Evolutionary conservation across 2,888 invertebrate genomes (phyloP).

Genomic region (Calameuta pallipes): DNA sequence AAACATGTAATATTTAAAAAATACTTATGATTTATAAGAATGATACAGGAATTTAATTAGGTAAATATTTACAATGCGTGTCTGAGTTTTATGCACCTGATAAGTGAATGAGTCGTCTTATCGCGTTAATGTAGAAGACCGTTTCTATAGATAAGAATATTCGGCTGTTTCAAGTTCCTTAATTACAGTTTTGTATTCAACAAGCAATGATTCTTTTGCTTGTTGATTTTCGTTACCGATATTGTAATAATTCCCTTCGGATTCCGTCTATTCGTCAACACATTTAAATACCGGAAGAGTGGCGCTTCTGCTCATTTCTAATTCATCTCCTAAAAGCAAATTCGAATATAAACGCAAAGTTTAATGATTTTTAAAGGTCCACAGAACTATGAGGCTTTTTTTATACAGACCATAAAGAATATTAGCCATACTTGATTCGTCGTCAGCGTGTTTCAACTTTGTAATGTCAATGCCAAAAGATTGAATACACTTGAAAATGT

Average conservation of each 20-base stretch:
- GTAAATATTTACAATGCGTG: background rate
- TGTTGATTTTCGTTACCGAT: background rate
- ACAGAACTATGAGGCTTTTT: background rate
- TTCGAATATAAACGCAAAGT: background rate
- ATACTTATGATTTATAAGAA: too few relatives aligned
- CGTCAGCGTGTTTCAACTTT: constrained; percentile 41
- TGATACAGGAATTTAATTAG: background rate
- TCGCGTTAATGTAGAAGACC: background rate
- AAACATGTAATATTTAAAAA: too few relatives aligned
- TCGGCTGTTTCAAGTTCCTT: constrained; percentile 13
- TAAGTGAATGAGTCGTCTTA: background rate
- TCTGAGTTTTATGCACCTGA: background rate
- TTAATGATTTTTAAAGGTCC: background rate
- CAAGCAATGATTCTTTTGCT: constrained; percentile 7
- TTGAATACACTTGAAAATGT: constrained; percentile 31
- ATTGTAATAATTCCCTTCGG: background rate
- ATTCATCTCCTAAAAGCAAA: constrained; percentile 12
- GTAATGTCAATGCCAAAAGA: constrained; percentile 49
- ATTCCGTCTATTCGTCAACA: constrained; percentile 16
- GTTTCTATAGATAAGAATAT: background rate
- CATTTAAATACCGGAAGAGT: constrained; percentile 30
- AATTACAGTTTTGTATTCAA: constrained; percentile 14
- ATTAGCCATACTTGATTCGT: constrained; percentile 40
- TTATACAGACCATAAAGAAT: constrained; percentile 30
- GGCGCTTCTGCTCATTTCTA: constrained; percentile 32